A percentile compares a stretch with the other conserved stretches of the same genome.
Conservation (phyloP, 2,888 invertebrate genomes). For the Hydropsyche betteni region DNA sequence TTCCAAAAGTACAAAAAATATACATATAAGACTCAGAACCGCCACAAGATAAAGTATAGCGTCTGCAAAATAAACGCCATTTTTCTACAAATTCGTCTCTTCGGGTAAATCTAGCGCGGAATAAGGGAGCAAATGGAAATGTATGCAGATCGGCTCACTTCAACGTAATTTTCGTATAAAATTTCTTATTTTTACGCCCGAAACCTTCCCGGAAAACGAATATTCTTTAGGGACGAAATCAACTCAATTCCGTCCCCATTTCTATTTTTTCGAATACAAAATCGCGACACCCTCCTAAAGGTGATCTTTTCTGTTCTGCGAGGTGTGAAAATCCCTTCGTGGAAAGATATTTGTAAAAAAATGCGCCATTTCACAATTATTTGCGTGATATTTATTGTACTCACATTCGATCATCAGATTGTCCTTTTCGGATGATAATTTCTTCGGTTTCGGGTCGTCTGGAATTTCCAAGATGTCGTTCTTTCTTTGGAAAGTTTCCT, state of each 20-base stretch:
- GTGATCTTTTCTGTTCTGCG: background rate
- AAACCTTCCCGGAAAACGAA: slow-evolving; percentile 6
- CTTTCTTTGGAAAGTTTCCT: slow-evolving; percentile 68
- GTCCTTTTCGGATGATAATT: slow-evolving; percentile 56
- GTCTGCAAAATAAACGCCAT: too few species aligned
- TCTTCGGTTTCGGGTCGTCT: slow-evolving; percentile 58
- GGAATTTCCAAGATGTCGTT: slow-evolving; percentile 67
- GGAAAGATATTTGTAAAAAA: background rate
- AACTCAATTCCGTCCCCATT: background rate
- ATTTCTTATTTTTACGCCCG: too few species aligned
- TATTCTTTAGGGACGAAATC: background rate
- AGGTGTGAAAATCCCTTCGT: background rate
- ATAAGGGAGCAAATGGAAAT: too few species aligned
- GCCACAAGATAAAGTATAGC: background rate
- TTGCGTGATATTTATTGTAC: slow-evolving; percentile 54
- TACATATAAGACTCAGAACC: too few species aligned
- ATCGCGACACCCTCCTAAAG: background rate
- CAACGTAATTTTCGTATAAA: too few species aligned
- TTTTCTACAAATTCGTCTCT: too few species aligned
- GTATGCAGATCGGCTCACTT: too few species aligned
- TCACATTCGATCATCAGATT: slow-evolving; percentile 66
- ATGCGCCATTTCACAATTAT: background rate
- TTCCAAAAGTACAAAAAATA: too few species aligned
- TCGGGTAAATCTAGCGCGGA: too few species aligned
- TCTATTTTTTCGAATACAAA: slow-evolving; percentile 9